Evolutionary conservation across 1,140 invertebrate species (phyloP).

Genomic region (Eriosoma lanigerum): DNA sequence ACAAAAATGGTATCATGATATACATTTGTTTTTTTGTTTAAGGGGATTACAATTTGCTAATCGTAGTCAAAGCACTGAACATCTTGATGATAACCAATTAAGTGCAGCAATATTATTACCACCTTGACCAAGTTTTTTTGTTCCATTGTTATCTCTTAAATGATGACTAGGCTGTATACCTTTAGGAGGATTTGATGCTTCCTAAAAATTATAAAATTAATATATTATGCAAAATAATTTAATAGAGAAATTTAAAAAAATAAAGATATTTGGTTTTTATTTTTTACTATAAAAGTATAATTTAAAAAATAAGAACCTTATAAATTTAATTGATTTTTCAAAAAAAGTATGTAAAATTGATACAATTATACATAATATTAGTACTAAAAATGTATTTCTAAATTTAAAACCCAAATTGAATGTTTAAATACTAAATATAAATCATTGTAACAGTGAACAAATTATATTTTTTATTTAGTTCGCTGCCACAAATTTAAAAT

Average conservation of each 20-base stretch:
- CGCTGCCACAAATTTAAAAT: too few species aligned
- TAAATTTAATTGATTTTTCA: background rate
- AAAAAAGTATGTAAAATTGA: constrained; percentile 14
- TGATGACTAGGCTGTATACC: constrained; percentile 74
- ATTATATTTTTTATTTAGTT: too few species aligned
- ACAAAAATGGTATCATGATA: background rate
- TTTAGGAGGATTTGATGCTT: constrained; percentile 78
- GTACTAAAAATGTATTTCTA: background rate
- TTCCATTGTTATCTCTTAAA: constrained; percentile 66
- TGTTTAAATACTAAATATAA: too few species aligned
- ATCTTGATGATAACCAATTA: constrained; percentile 51
- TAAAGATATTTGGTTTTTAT: background rate
- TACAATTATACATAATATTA: background rate
- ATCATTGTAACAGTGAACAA: too few species aligned
- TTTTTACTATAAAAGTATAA: background rate
- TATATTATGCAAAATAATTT: background rate
- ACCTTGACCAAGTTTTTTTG: constrained; percentile 57
- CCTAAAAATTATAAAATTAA: constrained; percentile 61
- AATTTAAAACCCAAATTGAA: background rate
- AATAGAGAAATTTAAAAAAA: background rate
- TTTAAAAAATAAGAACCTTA: too few species aligned
- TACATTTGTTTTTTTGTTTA: constrained; percentile 25
- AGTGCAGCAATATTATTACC: background rate
- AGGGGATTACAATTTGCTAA: background rate
- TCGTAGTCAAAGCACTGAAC: constrained; percentile 52